A percentile compares a stretch with the other conserved stretches of the same genome.
phyloP scores from a whole-genome alignment of 2,888 invertebrate species.

The Drosophila meridiana region DNA sequence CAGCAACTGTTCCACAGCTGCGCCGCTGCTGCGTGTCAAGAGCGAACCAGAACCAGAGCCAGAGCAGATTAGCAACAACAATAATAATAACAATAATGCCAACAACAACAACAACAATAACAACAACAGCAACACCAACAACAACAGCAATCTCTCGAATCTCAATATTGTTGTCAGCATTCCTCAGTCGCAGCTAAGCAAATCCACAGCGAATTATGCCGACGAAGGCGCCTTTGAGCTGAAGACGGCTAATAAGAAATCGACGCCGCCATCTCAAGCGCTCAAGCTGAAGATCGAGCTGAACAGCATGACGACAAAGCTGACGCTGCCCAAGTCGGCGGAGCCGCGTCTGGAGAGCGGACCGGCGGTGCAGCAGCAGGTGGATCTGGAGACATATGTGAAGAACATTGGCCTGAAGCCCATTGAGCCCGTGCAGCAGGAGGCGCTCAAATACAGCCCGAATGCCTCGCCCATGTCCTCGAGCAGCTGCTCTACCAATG shows the following conservation, averaged over 20 bases:
- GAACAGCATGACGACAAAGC: slow-evolving; percentile 80
- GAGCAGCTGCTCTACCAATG: slow-evolving; percentile 77
- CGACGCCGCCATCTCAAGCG: slow-evolving; percentile 51
- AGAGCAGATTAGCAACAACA: slow-evolving; percentile 5
- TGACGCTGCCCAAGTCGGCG: slow-evolving; percentile 81
- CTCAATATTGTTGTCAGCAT: slow-evolving; percentile 83
- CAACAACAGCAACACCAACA: slow-evolving; percentile 57
- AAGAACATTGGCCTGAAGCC: slow-evolving; percentile 84
- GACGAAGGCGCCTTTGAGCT: slow-evolving; percentile 82
- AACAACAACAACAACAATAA: slow-evolving; percentile 9
- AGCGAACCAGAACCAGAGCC: slow-evolving; percentile 54
- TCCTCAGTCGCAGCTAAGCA: slow-evolving; percentile 81
- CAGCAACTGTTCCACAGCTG: not conserved
- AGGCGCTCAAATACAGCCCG: slow-evolving; percentile 76
- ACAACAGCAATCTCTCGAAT: slow-evolving; percentile 71
- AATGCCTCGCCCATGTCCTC: slow-evolving; percentile 83
- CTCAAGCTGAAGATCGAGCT: slow-evolving; percentile 84
- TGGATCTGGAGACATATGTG: slow-evolving; percentile 84
- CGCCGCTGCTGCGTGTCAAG: slow-evolving; percentile 48
- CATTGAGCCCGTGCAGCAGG: slow-evolving; percentile 67
- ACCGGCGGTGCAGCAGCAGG: slow-evolving; percentile 42
- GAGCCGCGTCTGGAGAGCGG: slow-evolving; percentile 70
- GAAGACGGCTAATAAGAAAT: slow-evolving; percentile 83
- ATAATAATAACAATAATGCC: not conserved
- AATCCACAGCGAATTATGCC: slow-evolving; percentile 62